Percentiles rank a stretch among this genome's conserved stretches.
Conservation (phyloP, 2,888 invertebrate genomes). For the Clanis bilineata region DNA sequence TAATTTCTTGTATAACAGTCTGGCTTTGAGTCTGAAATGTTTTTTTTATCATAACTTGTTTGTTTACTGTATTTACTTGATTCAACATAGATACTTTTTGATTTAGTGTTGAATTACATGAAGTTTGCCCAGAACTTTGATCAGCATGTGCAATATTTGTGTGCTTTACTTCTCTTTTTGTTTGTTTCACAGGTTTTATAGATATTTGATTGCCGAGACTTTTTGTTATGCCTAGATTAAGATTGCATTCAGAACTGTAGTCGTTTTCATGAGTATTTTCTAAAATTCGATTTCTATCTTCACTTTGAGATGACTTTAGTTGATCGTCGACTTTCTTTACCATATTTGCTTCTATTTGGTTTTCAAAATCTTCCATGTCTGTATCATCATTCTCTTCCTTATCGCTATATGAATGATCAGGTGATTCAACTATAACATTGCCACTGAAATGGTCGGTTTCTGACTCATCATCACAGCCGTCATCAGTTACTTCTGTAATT, state of each 20-base stretch:
- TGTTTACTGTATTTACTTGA: conserved; percentile 62
- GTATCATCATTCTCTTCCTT: conserved; percentile 41
- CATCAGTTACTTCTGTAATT: conserved; percentile 59
- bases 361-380: conserved; percentile 42
- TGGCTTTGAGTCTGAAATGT: conserved; percentile 67
- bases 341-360: conserved; percentile 39
- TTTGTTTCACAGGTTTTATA: conserved; percentile 44
- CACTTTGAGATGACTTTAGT: conserved; percentile 24
- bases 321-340: conserved; percentile 36
- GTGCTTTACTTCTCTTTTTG: conserved; percentile 7
- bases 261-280: conserved; percentile 28
- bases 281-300: conserved; percentile 47
- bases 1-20: conserved; percentile 74
- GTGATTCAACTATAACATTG: conserved; percentile 52
- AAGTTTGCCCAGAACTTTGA: conserved; percentile 25
- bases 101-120: conserved; percentile 38
- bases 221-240: conserved; percentile 28
- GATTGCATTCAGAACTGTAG: conserved; percentile 16
- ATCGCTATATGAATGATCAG: conserved; percentile 51
- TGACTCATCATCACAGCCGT: conserved; percentile 36
- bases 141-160: conserved; percentile 25
- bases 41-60: conserved; percentile 71
- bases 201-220: conserved; percentile 41
- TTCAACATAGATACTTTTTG: conserved; percentile 49
- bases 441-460: conserved; percentile 28